Conservation (phyloP, 2,888 invertebrate species). For the Amorpha juglandis region DNA sequence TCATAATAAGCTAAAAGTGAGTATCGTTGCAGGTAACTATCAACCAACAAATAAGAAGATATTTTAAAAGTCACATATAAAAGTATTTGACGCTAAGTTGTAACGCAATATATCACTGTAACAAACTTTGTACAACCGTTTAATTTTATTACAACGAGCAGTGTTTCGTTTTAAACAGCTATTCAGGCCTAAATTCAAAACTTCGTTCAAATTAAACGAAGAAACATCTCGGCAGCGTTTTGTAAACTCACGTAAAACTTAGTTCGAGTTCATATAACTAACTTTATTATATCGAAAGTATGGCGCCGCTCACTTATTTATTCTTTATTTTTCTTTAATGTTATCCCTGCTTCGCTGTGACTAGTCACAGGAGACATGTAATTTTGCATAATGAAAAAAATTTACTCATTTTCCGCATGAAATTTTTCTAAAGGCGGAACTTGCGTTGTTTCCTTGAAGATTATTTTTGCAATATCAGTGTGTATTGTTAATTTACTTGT, state of each 20-base stretch:
- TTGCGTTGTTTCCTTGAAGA: neutral
- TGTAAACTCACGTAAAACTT: constrained; percentile 32
- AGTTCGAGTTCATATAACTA: constrained; percentile 43
- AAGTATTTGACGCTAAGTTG: neutral
- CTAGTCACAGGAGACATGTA: neutral
- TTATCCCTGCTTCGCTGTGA: neutral
- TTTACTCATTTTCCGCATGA: constrained; percentile 16
- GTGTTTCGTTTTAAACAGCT: constrained; percentile 24
- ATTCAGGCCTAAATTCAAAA: constrained; percentile 27
- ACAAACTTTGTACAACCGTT: constrained; percentile 1
- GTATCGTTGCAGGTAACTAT: neutral
- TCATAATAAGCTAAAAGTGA: too few relatives aligned
- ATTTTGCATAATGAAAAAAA: constrained; percentile 16
- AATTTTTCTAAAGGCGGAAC: neutral
- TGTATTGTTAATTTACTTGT: neutral
- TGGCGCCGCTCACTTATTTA: neutral
- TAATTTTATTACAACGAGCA: constrained; percentile 20
- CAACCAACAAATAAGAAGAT: neutral
- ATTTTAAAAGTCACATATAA: constrained; percentile 11
- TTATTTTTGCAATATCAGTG: neutral
- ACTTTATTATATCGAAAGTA: constrained; percentile 41
- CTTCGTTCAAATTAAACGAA: constrained; percentile 26
- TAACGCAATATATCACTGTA: constrained; percentile 12
- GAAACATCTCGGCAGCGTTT: constrained; percentile 23
- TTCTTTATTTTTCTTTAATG: neutral